Percentiles rank a stretch among this genome's conserved stretches.
These are phyloP conservation scores for Ganaspis sp. DNA, from an alignment of 1,140 invertebrate species.

Conservation along the genomic window DNA sequence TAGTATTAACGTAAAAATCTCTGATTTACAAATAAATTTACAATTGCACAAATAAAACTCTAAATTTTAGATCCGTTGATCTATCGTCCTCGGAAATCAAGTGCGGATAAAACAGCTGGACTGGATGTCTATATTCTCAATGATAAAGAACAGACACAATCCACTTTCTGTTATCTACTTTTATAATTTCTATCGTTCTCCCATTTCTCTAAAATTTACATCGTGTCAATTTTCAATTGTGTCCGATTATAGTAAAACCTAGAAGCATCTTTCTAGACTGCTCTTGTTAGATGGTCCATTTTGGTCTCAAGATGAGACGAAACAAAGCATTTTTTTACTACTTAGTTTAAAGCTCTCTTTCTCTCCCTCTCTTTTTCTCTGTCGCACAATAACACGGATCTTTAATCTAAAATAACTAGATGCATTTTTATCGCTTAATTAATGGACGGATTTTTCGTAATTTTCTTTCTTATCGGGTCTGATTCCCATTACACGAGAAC, in stretches of 20 bases:
- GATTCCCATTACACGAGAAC: neutral
- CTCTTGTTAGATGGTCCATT: conserved; percentile 66
- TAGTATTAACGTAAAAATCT: neutral
- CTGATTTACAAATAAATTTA: conserved; percentile 30
- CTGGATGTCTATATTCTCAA: conserved; percentile 73
- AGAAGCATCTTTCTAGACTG: conserved; percentile 61
- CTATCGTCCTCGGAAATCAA: conserved; percentile 6
- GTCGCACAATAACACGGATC: conserved; percentile 43
- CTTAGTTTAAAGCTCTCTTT: conserved; percentile 54
- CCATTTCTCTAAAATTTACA: conserved; percentile 50
- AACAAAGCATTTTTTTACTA: conserved; percentile 69
- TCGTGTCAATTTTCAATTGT: conserved; percentile 43
- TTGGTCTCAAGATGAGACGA: conserved; percentile 70
- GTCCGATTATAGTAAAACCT: conserved; percentile 46
- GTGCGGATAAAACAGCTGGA: conserved; percentile 51
- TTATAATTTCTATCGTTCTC: conserved; percentile 45
- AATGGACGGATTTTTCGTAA: conserved; percentile 48
- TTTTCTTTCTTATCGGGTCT: conserved; percentile 16
- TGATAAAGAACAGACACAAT: conserved; percentile 74
- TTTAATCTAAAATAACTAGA: conserved; percentile 40
- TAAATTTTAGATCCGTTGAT: conserved; percentile 29
- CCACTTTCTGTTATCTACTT: conserved; percentile 57
- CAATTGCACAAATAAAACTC: neutral
- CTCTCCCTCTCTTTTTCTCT: conserved; percentile 38
- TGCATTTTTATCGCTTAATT: conserved; percentile 39